These are phyloP conservation scores for Cyanistes caeruleus DNA, from an alignment of 2,113 vertebrate genomes.

Conservation along the genomic window DNA sequence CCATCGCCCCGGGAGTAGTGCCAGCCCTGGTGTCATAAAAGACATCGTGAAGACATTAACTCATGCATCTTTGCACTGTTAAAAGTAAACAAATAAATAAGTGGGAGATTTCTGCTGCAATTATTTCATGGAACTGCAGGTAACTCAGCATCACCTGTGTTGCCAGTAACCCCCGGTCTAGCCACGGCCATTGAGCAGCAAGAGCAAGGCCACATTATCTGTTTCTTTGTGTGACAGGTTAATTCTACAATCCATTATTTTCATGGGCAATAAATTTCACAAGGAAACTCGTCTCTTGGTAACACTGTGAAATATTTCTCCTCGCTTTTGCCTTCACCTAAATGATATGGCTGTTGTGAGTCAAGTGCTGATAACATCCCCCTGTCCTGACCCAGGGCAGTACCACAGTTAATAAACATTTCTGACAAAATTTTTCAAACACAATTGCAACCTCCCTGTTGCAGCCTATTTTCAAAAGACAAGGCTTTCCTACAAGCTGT, in stretches of 20 bases:
- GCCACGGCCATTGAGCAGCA: not conserved
- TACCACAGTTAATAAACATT: not conserved
- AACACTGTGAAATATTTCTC: not conserved
- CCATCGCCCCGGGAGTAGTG: accelerated
- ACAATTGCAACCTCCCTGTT: not conserved
- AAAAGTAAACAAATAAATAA: not conserved
- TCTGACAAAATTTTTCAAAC: not conserved
- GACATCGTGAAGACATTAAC: not conserved
- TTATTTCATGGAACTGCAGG: not conserved
- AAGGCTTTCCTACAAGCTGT: not conserved
- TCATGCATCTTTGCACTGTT: accelerated
- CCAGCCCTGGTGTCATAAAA: not conserved
- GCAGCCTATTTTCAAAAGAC: not conserved
- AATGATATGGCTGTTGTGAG: not conserved
- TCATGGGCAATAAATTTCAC: conserved; percentile 9
- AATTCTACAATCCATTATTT: conserved; percentile 24
- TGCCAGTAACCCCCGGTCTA: not conserved
- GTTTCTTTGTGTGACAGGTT: not conserved
- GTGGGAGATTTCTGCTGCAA: not conserved
- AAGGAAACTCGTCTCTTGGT: not conserved
- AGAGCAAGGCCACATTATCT: accelerated
- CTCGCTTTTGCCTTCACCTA: not conserved
- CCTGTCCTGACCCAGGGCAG: not conserved
- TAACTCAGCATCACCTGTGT: not conserved
- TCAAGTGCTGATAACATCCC: not conserved